Percentiles rank a stretch among this genome's conserved stretches.
Conservation (phyloP, 2,113 vertebrate species). For the Fulica atra region DNA sequence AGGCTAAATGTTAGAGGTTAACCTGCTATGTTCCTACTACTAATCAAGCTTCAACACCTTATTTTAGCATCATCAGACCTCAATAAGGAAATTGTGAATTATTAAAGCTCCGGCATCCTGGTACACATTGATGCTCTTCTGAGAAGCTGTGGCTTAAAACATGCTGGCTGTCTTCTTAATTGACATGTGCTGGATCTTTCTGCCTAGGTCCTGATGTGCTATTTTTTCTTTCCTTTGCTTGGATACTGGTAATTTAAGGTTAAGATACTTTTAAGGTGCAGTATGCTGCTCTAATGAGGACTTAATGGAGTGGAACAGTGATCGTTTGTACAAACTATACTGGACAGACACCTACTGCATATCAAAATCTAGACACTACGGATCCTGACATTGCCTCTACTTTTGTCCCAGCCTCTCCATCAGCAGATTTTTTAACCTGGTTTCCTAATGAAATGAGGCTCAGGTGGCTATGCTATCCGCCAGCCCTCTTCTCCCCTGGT, state of each 20-base stretch:
- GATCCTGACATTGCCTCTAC: background rate
- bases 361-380: slow-evolving; percentile 9
- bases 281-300: slow-evolving; percentile 41
- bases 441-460: slow-evolving; percentile 10
- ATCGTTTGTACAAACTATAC: slow-evolving; percentile 21
- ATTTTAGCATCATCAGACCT: slow-evolving; percentile 77
- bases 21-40: slow-evolving; percentile 87
- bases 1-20: slow-evolving; percentile 85
- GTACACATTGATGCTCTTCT: slow-evolving; percentile 43
- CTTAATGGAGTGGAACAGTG: slow-evolving; percentile 29
- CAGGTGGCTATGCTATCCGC: background rate
- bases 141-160: slow-evolving; percentile 32
- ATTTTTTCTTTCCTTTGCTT: slow-evolving; percentile 38
- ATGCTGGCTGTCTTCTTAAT: background rate
- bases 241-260: slow-evolving; percentile 43
- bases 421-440: slow-evolving; percentile 46
- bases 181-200: background rate
- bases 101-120: slow-evolving; percentile 79
- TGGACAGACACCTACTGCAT: slow-evolving; percentile 14
- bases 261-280: slow-evolving; percentile 43
- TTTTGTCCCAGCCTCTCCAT: slow-evolving; percentile 46
- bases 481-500: background rate
- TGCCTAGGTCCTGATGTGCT: background rate
- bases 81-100: slow-evolving; percentile 83
- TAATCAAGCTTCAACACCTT: slow-evolving; percentile 89